Conservation (phyloP, 1,140 invertebrate species). For the Magallana angulata region DNA sequence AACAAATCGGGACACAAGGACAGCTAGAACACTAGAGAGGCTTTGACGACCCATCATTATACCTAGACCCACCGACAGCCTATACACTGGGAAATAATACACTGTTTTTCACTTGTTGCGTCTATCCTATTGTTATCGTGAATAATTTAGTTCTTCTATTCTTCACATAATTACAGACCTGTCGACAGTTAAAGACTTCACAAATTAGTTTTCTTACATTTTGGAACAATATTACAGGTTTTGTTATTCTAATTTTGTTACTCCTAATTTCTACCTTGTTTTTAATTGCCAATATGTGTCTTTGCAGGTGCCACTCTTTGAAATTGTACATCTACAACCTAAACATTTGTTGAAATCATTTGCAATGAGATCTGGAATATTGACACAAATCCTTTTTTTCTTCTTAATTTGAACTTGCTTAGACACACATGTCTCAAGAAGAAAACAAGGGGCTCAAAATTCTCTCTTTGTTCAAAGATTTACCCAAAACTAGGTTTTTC, state of each 20-base stretch:
- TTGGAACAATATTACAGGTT: neutral
- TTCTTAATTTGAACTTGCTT: neutral
- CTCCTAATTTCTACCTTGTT: neutral
- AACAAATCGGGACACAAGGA: constrained; percentile 2
- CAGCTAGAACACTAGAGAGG: neutral
- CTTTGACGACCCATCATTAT: constrained; percentile 1
- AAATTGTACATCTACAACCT: neutral
- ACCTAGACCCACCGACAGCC: neutral
- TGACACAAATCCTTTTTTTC: neutral
- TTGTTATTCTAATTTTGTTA: too few species aligned
- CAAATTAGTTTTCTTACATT: neutral
- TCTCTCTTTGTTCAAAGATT: constrained; percentile 23
- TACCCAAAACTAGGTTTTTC: constrained; percentile 32
- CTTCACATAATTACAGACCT: constrained; percentile 15
- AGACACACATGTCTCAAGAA: neutral
- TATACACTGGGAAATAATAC: neutral
- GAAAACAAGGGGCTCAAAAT: neutral
- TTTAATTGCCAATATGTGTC: neutral
- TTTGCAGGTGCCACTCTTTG: neutral
- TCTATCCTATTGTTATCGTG: neutral
- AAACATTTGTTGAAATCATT: too few species aligned
- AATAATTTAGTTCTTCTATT: constrained; percentile 10
- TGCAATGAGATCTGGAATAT: too few species aligned
- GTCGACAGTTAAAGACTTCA: neutral
- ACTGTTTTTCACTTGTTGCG: neutral